phyloP scores from a whole-genome alignment of 2,888 invertebrate genomes.

The Ptychoptera contaminata region DNA sequence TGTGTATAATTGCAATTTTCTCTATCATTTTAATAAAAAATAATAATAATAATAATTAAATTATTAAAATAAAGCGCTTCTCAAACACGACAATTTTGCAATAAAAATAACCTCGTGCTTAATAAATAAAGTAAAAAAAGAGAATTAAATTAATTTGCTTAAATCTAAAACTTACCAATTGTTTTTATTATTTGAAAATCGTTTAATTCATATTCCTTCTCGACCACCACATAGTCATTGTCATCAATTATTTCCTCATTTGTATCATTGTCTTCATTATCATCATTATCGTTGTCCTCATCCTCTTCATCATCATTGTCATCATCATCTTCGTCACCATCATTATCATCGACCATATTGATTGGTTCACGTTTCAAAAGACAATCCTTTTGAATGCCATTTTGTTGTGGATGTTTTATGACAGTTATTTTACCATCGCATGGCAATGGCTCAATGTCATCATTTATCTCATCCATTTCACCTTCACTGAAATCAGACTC shows the following conservation, averaged over 20 bases:
- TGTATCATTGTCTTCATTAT: constrained; percentile 4
- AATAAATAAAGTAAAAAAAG: constrained; percentile 8
- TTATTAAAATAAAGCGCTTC: no score
- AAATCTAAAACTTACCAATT: constrained; percentile 75
- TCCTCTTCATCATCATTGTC: constrained; percentile 2
- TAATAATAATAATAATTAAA: no score
- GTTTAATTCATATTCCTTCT: constrained; percentile 52
- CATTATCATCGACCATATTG: constrained; percentile 13
- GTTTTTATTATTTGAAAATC: constrained; percentile 78
- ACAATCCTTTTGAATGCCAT: background rate
- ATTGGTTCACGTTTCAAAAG: background rate
- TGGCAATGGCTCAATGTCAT: constrained; percentile 15
- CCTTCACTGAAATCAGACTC: constrained; percentile 27
- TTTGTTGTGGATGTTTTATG: background rate
- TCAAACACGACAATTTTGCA: no score
- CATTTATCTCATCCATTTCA: constrained; percentile 19
- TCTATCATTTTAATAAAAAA: no score
- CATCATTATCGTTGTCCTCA: constrained; percentile 4
- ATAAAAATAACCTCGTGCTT: no score
- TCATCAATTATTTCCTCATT: background rate
- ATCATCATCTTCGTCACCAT: constrained; percentile 3
- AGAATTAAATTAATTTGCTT: no score
- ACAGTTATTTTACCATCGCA: background rate
- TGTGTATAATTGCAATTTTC: no score
- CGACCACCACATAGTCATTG: constrained; percentile 2